phyloP scores from a whole-genome alignment of 1,140 invertebrate species.

The Nautilus pompilius region DNA sequence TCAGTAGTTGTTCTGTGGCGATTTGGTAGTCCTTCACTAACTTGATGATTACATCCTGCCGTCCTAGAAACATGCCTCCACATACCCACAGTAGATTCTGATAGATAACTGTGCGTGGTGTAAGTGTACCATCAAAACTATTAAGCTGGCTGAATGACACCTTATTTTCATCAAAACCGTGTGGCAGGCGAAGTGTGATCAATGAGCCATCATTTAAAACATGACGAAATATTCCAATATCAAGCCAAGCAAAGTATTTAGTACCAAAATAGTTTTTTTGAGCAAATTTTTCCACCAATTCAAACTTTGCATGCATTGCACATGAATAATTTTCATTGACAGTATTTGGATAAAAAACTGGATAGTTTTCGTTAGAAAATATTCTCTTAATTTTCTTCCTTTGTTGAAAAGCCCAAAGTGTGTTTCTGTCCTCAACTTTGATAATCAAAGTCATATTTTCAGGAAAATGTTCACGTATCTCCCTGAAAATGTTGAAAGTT shows the following conservation, averaged over 20 bases:
- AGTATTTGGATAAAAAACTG: constrained; percentile 40
- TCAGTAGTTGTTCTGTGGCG: constrained; percentile 5
- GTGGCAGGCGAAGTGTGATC: no score
- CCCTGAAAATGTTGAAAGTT: constrained; percentile 12
- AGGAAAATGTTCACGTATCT: constrained; percentile 18
- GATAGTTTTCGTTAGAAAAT: constrained; percentile 29
- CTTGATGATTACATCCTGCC: not conserved
- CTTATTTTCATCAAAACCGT: no score
- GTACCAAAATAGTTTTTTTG: constrained; percentile 24
- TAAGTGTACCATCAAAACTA: no score
- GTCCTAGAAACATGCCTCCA: constrained; percentile 9
- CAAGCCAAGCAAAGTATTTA: constrained; percentile 40
- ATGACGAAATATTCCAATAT: constrained; percentile 36
- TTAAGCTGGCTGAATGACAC: no score
- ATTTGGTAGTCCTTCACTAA: constrained; percentile 2
- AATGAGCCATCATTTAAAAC: constrained; percentile 8
- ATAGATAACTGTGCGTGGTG: no score
- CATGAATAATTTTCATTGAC: constrained; percentile 33
- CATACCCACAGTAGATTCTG: no score
- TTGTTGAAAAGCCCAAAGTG: constrained; percentile 37
- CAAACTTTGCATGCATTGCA: constrained; percentile 46
- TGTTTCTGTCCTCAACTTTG: constrained; percentile 17
- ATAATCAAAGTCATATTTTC: constrained; percentile 25
- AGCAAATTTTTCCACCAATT: constrained; percentile 25
- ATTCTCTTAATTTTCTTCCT: constrained; percentile 21